A percentile compares a stretch with the other conserved stretches of the same genome.
phyloP scores from a whole-genome alignment of 2,113 vertebrate species.

The Aleadryas rufinucha region DNA sequence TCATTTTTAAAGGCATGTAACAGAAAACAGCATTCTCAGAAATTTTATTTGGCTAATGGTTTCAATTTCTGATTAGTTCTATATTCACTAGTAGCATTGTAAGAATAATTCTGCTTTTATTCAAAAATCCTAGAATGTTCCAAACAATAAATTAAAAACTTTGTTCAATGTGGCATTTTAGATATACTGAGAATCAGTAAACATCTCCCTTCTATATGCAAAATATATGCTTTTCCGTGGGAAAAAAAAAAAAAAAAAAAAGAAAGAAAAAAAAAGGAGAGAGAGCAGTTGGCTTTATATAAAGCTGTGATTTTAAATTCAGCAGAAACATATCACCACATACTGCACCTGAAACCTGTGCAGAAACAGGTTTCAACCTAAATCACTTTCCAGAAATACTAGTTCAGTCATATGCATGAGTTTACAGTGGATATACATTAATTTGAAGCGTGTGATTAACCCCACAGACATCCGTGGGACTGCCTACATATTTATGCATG shows the following conservation, averaged over 20 bases:
- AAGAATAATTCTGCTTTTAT: conserved; percentile 26
- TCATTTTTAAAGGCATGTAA: conserved; percentile 48
- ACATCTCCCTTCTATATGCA: background rate
- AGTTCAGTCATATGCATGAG: background rate
- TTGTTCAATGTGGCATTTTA: background rate
- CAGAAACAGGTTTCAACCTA: background rate
- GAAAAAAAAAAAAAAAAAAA: background rate
- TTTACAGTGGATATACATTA: background rate
- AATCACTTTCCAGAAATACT: background rate
- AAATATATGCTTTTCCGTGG: background rate
- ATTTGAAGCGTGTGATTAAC: background rate
- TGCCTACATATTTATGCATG: background rate
- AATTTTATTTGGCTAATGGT: conserved; percentile 55
- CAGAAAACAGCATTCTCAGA: conserved; percentile 52
- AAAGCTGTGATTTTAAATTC: background rate
- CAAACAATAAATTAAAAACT: background rate
- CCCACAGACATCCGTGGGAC: background rate
- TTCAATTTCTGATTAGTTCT: conserved; percentile 12
- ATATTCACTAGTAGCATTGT: background rate
- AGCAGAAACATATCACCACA: background rate
- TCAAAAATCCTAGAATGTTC: conserved; percentile 20
- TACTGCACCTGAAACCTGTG: background rate
- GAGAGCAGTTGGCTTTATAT: background rate
- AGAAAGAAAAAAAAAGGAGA: background rate
- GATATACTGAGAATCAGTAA: background rate